Evolutionary conservation across 2,888 invertebrate genomes (phyloP), one percentile per base, ranked within the genome.

Genomic region (Drosophila acutilabella): DNA sequence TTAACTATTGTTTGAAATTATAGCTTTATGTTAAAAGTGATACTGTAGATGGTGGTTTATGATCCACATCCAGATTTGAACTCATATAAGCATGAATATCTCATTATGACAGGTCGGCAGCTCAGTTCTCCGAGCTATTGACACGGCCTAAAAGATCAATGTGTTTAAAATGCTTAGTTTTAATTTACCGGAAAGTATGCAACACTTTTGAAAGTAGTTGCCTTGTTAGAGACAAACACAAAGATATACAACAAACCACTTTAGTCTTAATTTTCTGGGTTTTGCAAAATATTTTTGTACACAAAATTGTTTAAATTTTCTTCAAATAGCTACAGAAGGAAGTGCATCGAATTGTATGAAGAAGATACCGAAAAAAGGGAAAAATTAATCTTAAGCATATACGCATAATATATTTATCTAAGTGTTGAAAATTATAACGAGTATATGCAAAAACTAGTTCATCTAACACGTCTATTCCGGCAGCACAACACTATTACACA

Each of bases 201-300:
- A 58, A 50, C 4, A 11, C 11, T 50, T 64, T 48, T 33, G 8
- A 14, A 48, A 6, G 11, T 26, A 36, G 62, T 62, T 53, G 47
- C n/a, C 60, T 61, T 53, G 44, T 23, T 40, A 42, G 7, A 11
- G 20, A n/a, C 16, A 23, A 18, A 23, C 23, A 48, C 36, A 38
- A 20, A 52, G 13, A 45, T n/a, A 20, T 38, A 67, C 45, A 65
- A 26, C 66, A 51, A 33, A 30, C 33, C 57, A 18, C 47, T 18
- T 38, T 38, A 20, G n/a, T 23, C 14, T 8, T 47, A 47, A 59
- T 61, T 80, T 79, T 80, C 66, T 72, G 73, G 66, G 61, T 78
- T 82, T 82, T 81, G 66, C 66, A 54, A 66, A 48, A 80, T 80
- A 62, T 74, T 70, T 69, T 71, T 66, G 61, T 75, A 69, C 54